Conservation (phyloP, 2,888 invertebrate species). For the Diadegma fenestrale region DNA sequence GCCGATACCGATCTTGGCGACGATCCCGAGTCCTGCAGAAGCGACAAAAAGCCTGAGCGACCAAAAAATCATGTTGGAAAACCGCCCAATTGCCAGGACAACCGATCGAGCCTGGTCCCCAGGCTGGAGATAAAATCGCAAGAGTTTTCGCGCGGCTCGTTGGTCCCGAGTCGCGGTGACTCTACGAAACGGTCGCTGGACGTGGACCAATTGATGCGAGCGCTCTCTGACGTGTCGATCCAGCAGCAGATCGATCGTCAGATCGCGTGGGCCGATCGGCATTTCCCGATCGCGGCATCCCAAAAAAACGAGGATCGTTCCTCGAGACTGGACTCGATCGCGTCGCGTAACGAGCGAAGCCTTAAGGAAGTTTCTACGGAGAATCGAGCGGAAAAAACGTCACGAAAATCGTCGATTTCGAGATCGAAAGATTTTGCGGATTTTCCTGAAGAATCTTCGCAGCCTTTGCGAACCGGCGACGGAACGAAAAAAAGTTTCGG, state of each 20-base stretch:
- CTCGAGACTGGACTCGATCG: neutral
- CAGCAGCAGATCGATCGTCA: slow-evolving; percentile 40
- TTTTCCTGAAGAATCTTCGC: neutral
- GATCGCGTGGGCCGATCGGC: slow-evolving; percentile 15
- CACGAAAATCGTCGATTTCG: neutral
- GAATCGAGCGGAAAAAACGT: neutral
- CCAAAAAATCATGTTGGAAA: slow-evolving; percentile 7
- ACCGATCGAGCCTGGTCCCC: slow-evolving; percentile 21
- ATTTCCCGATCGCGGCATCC: slow-evolving; percentile 11
- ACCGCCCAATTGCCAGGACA: slow-evolving; percentile 3
- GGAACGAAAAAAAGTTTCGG: slow-evolving; percentile 10
- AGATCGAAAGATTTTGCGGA: neutral
- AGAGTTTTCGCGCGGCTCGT: slow-evolving; percentile 70
- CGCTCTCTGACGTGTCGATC: slow-evolving; percentile 73
- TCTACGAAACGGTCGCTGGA: slow-evolving; percentile 66
- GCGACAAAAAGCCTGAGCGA: neutral
- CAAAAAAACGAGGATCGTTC: neutral
- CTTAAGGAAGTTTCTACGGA: no score
- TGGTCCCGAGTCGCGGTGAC: slow-evolving; percentile 59
- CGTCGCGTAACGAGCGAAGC: neutral
- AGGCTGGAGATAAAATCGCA: slow-evolving; percentile 66
- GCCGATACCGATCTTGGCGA: neutral
- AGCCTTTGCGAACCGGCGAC: neutral
- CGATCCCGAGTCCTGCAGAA: slow-evolving; percentile 13
- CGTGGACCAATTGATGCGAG: slow-evolving; percentile 69